Evolutionary conservation across 2,888 invertebrate genomes (phyloP), one percentile per base, ranked within the genome.

Genomic region (Lysandra coridon): DNA sequence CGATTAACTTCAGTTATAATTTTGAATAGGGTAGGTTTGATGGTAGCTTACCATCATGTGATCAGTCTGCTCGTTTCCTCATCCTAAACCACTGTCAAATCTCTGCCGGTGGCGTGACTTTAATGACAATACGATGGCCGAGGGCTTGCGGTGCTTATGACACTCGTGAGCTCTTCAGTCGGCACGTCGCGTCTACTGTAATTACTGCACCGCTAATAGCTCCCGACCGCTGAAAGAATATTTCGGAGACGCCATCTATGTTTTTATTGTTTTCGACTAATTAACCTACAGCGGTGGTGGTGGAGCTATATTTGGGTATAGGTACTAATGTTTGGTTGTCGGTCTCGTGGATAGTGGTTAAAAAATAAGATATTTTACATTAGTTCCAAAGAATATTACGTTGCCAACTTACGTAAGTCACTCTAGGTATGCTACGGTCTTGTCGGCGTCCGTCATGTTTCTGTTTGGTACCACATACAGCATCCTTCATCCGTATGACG

Each of bases 211-310:
- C 23, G 30, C 23, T 23, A 64, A 64, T 64, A 64, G 64, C 64
- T 30, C 7, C 64, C 10, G 64, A 64, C 64, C 23, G 64, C 30
- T 64, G 64, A 64, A 64, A 64, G 12, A 64, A 64, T 64, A 12
- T 64, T 62, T 23, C 7, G 30, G 64, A 30, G 30, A 64, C 64
- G 64, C 49, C 33, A n/a, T 62, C 53, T 76, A 79, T 60, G 78
- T 78, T 75, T 79, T 79, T 74, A 78, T 49, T 74, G 73, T 80
- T 78, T 80, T 80, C n/a, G 53, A 74, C 53, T 37, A 60, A 79
- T 12, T 73, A 44, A 44, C 1, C 33, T 1, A 62, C 23, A 73
- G 7, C 30, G 12, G 4, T 12, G 64, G 30, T 64, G 12, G 30
- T 64, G 12, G 10, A 64, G 7, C 10, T 23, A 64, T 30, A 12